Conservation (phyloP, 2,888 invertebrate genomes). For the Pilophorus perplexus region DNA sequence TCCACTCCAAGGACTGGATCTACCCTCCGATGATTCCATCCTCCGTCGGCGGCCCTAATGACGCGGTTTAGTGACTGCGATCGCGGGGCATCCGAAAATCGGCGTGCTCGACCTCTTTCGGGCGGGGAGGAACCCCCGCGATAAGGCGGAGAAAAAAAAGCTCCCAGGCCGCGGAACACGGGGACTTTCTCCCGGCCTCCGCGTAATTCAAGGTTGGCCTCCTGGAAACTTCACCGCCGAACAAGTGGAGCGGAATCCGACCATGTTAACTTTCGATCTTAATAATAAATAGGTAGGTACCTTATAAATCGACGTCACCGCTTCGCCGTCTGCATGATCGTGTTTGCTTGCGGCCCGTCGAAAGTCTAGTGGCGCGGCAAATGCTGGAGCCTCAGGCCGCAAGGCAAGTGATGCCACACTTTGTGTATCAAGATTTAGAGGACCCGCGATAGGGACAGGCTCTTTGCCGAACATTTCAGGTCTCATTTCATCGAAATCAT, state of each 20-base stretch:
- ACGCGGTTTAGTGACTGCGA: not conserved
- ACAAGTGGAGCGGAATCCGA: not conserved
- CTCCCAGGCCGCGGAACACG: not conserved
- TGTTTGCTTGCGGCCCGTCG: too few relatives aligned
- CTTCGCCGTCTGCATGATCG: too few relatives aligned
- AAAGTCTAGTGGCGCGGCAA: too few relatives aligned
- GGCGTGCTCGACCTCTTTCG: slow-evolving; percentile 1
- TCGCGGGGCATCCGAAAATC: not conserved
- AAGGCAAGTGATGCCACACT: too few relatives aligned
- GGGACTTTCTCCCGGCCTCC: slow-evolving; percentile 16
- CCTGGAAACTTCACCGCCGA: not conserved
- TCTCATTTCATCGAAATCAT: too few relatives aligned
- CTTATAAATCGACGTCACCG: too few relatives aligned
- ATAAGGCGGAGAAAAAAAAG: not conserved
- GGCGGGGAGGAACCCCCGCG: not conserved
- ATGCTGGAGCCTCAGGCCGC: too few relatives aligned
- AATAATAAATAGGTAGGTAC: not conserved
- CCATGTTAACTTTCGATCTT: slow-evolving; percentile 17
- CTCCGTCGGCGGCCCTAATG: not conserved
- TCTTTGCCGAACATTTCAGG: too few relatives aligned
- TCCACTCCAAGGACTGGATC: too few relatives aligned
- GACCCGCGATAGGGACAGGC: too few relatives aligned
- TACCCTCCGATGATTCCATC: too few relatives aligned
- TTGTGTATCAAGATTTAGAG: too few relatives aligned
- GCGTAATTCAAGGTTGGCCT: slow-evolving; percentile 22